A percentile compares a stretch with the other conserved stretches of the same genome.
Evolutionary conservation across 2,888 invertebrate species (phyloP).

Genomic region (Diachrysia chrysitis): DNA sequence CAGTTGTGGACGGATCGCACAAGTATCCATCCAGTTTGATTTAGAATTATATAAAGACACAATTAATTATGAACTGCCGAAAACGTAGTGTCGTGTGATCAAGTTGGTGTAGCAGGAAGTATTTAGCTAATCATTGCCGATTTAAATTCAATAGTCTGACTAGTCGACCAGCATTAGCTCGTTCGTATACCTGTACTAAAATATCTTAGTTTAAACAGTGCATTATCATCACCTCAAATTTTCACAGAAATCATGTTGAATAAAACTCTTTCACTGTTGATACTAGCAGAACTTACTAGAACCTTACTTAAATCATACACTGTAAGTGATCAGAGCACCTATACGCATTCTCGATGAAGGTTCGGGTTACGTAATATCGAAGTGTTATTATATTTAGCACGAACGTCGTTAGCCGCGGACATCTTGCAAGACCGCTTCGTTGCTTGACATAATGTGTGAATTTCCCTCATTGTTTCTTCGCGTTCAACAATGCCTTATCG

Average conservation of each 20-base stretch:
- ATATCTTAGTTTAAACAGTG: slow-evolving; percentile 24
- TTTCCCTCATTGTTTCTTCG: slow-evolving; percentile 64
- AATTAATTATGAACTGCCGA: slow-evolving; percentile 66
- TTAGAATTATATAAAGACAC: slow-evolving; percentile 68
- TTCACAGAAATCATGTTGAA: neutral
- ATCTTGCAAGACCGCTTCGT: slow-evolving; percentile 49
- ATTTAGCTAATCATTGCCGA: slow-evolving; percentile 41
- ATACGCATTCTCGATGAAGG: slow-evolving; percentile 26
- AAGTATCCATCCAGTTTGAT: slow-evolving; percentile 64
- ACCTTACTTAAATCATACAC: slow-evolving; percentile 3
- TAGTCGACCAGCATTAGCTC: slow-evolving; percentile 30
- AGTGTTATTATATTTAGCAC: slow-evolving; percentile 46
- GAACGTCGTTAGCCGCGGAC: slow-evolving; percentile 45
- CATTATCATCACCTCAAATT: neutral
- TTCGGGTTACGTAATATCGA: slow-evolving; percentile 24
- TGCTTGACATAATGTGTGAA: slow-evolving; percentile 68
- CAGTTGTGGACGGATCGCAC: slow-evolving; percentile 63
- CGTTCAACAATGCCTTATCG: slow-evolving; percentile 48
- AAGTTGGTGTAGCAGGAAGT: slow-evolving; percentile 56
- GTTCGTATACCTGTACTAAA: slow-evolving; percentile 8
- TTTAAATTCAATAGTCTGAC: slow-evolving; percentile 58
- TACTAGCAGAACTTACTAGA: neutral
- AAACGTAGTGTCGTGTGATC: slow-evolving; percentile 51
- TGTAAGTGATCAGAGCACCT: slow-evolving; percentile 23
- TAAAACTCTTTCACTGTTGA: neutral